Base-by-base conservation (phyloP, 1,140 invertebrate species). In the Macrostomum lignano region DNA sequence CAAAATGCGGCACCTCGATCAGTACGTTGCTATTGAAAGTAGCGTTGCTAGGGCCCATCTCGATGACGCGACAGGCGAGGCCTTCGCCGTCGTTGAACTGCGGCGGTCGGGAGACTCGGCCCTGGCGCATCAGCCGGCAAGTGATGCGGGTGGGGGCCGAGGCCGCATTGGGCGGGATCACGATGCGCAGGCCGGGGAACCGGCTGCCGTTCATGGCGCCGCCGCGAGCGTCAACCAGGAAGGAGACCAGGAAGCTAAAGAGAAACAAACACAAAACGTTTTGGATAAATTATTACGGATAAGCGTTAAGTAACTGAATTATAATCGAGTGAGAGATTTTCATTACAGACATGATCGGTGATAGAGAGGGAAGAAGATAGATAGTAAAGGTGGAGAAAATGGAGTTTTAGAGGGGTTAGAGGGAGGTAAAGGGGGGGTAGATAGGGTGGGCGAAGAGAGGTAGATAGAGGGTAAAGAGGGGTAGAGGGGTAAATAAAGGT, bases 1-100 rank as follows among this genome's bases (percentile, higher is more conserved):
- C 84, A 54, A 88, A 88, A 60, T 93, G 82, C 1, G 84, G 84
- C 33, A 93, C 74, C 63, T 93, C 81, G 38, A 93, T 71, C 35
- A 91, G 72, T 5, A 93, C 78, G 1, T 81, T 82, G 15, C 74
- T 77, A 46, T 14, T 52, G 41, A 43, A 41, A 38, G 40, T 24
- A 50, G 25, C 48, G 39, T 39, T 23, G 52, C 22, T 25, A 13
- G 22, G 14, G 1, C 17, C 30, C 17, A 37, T 17, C n/a, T 36
- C 34, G n/a, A 36, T 14, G 7, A 36, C 33, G n/a, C 34, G 11
- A 24, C 34, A 36, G 20, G 34, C 34, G n/a, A 36, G 17, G 11
- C 25, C 34, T 32, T 36, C 34, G 9, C 28, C 19, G 10, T 36
- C 34, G 15, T 31, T 36, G 10, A 36, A 7, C 20, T 11, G 25